phyloP scores from a whole-genome alignment of 2,113 vertebrate species.

The Zosterops borbonicus region DNA sequence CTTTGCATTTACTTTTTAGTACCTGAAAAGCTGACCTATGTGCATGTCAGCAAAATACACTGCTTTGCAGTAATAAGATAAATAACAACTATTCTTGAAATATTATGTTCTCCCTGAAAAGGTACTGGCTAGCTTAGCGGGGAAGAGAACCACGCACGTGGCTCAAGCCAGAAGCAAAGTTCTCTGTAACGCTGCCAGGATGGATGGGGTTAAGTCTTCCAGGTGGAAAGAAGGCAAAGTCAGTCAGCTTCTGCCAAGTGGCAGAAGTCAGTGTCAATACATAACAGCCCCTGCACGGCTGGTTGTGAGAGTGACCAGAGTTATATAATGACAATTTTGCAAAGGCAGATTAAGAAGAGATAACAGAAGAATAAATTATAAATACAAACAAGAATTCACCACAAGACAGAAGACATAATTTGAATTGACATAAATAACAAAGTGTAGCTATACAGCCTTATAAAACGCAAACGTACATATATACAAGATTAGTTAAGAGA shows the following conservation, averaged over 20 bases:
- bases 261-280: not conserved
- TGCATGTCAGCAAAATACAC: not conserved
- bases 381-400: not conserved
- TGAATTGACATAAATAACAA: not conserved
- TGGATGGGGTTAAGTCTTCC: not conserved
- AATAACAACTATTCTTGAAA: not conserved
- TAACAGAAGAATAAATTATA: not conserved
- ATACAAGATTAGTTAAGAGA: not conserved
- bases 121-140: not conserved
- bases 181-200: not conserved
- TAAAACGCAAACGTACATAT: not conserved
- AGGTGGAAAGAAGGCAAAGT: not conserved
- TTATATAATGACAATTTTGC: not conserved
- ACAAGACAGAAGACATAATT: not conserved
- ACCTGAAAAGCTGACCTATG: not conserved
- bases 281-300: not conserved
- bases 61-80: not conserved
- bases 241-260: not conserved
- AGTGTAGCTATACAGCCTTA: not conserved
- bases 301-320: not conserved
- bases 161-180: not conserved
- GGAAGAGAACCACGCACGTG: not conserved
- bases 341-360: not conserved
- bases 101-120: not conserved
- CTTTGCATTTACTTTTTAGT: not conserved